These are phyloP conservation scores for Pedetes capensis DNA, from an alignment of 2,113 vertebrate species.

Conservation along the genomic window DNA sequence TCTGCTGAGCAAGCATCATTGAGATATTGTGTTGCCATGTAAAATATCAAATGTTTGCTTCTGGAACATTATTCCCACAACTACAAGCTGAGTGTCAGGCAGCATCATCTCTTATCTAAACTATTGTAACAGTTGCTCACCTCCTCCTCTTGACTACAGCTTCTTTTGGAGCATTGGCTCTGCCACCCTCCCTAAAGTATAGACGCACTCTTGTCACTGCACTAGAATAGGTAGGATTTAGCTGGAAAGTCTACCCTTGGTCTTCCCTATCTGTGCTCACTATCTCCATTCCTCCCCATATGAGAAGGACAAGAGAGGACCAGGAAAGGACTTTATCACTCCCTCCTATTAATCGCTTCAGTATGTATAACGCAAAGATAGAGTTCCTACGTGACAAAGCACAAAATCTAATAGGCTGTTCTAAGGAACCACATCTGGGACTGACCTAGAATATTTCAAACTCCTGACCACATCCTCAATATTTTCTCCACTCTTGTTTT, in stretches of 20 bases:
- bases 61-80: neutral
- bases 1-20: neutral
- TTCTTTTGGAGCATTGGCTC: neutral
- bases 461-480: neutral
- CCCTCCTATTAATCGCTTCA: neutral
- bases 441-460: neutral
- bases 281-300: neutral
- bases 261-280: neutral
- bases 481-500: neutral
- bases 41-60: neutral
- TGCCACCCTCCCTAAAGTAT: neutral
- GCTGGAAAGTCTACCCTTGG: no score
- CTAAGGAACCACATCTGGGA: neutral
- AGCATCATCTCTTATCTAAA: neutral
- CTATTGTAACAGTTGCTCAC: neutral
- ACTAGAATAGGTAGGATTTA: neutral
- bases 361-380: neutral
- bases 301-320: neutral
- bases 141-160: neutral
- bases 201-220: neutral
- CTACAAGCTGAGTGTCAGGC: no score
- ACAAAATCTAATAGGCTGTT: neutral
- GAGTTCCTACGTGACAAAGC: neutral
- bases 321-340: neutral
- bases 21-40: neutral